phyloP scores from a whole-genome alignment of 2,797 vertebrate genomes.

The Phyllotis vaccarum region DNA sequence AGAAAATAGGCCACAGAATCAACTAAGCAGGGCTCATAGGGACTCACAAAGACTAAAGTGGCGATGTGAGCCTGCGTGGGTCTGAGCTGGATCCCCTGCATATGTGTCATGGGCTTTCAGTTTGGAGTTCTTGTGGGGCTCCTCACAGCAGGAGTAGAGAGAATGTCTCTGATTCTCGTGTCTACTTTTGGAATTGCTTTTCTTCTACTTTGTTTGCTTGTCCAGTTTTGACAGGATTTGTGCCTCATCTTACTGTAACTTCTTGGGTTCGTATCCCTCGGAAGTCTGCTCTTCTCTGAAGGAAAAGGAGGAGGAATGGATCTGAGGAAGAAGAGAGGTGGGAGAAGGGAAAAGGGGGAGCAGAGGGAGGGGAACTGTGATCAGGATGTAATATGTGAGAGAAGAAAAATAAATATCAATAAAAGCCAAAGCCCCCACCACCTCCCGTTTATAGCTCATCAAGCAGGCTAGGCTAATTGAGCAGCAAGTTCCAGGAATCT shows the following conservation, averaged over 20 bases:
- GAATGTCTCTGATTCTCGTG: neutral
- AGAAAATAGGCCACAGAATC: neutral
- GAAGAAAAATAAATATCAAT: neutral
- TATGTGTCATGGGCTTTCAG: neutral
- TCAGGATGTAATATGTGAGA: neutral
- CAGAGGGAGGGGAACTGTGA: neutral
- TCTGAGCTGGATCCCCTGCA: neutral
- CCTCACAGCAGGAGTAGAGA: neutral
- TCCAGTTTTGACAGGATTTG: neutral
- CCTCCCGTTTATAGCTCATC: neutral
- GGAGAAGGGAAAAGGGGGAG: neutral
- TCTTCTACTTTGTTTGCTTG: neutral
- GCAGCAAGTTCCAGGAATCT: neutral
- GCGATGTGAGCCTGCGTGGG: neutral
- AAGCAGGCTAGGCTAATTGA: neutral
- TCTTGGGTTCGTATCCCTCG: neutral
- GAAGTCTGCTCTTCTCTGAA: neutral
- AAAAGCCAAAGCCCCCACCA: neutral
- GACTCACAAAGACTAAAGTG: neutral
- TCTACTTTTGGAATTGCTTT: neutral
- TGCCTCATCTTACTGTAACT: neutral
- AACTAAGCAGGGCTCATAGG: neutral
- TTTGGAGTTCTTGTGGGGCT: neutral
- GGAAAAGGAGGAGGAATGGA: neutral
- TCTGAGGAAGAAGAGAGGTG: neutral